A percentile compares a stretch with the other conserved stretches of the same genome.
These are phyloP conservation scores for Napeogenes inachia DNA, from an alignment of 2,888 invertebrate genomes.

Conservation along the genomic window DNA sequence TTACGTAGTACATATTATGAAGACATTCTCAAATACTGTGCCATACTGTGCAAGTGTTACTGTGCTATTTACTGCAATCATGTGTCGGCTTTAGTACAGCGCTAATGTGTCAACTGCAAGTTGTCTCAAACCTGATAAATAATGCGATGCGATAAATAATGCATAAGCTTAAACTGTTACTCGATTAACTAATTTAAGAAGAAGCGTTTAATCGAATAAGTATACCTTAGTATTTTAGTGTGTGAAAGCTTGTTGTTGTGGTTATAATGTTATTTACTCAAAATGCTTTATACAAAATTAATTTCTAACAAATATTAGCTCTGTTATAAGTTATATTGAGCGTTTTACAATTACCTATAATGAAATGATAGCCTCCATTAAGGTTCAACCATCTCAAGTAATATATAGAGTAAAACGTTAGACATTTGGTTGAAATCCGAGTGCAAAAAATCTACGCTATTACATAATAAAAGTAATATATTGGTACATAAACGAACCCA, in stretches of 20 bases:
- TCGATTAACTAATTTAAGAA: background rate
- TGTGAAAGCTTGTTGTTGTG: background rate
- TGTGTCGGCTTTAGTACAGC: slow-evolving; percentile 22
- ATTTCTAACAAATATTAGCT: background rate
- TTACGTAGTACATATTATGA: background rate
- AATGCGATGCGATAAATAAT: background rate
- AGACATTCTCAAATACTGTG: slow-evolving; percentile 10
- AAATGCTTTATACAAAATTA: slow-evolving; percentile 1
- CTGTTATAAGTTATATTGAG: background rate
- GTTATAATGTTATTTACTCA: background rate
- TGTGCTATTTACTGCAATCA: slow-evolving; percentile 24
- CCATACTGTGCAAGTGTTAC: slow-evolving; percentile 19
- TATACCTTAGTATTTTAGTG: background rate
- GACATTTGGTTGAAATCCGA: no score
- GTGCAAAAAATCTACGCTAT: no score
- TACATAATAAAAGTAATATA: no score
- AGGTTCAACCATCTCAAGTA: no score
- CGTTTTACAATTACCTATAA: background rate
- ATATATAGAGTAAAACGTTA: no score
- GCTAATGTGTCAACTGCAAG: slow-evolving; percentile 14
- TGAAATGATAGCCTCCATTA: no score
- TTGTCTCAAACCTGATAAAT: background rate
- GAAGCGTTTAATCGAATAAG: background rate
- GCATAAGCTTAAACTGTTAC: background rate
- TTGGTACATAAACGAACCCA: no score